Conservation (phyloP, 2,797 vertebrate genomes). For the Rhinichthys osculus region DNA sequence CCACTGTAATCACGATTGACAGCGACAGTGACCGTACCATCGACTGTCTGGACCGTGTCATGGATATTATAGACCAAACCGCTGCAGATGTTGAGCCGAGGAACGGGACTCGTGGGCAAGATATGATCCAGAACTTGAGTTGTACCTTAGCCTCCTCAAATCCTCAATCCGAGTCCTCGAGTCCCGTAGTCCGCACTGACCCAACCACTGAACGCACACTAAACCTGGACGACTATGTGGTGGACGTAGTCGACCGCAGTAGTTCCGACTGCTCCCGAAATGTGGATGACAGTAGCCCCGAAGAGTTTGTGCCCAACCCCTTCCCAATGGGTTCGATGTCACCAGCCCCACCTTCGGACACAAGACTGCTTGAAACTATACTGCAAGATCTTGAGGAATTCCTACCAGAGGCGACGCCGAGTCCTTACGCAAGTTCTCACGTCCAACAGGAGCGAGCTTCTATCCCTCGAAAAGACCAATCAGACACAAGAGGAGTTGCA, state of each 20-base stretch:
- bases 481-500: not conserved
- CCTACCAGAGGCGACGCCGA: not conserved
- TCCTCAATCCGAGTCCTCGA: slow-evolving; percentile 1
- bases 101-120: no score
- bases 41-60: slow-evolving; percentile 28
- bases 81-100: not conserved
- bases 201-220: slow-evolving; percentile 12
- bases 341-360: slow-evolving; percentile 47
- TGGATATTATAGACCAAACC: slow-evolving; percentile 18
- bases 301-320: not conserved
- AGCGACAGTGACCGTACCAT: slow-evolving; percentile 71
- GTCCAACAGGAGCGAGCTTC: not conserved
- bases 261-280: not conserved
- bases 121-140: not conserved
- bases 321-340: not conserved
- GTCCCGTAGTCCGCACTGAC: not conserved
- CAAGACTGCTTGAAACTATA: slow-evolving; percentile 36
- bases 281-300: not conserved
- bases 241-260: slow-evolving; percentile 40
- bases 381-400: slow-evolving; percentile 52
- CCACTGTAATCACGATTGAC: slow-evolving; percentile 86
- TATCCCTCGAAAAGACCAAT: slow-evolving; percentile 7
- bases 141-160: not conserved
- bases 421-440: not conserved
- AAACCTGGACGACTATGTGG: slow-evolving; percentile 48